Percentiles rank a stretch among this genome's conserved stretches.
These are phyloP conservation scores for Tenualosa ilisha DNA, from an alignment of 2,797 vertebrate genomes.

Conservation along the genomic window DNA sequence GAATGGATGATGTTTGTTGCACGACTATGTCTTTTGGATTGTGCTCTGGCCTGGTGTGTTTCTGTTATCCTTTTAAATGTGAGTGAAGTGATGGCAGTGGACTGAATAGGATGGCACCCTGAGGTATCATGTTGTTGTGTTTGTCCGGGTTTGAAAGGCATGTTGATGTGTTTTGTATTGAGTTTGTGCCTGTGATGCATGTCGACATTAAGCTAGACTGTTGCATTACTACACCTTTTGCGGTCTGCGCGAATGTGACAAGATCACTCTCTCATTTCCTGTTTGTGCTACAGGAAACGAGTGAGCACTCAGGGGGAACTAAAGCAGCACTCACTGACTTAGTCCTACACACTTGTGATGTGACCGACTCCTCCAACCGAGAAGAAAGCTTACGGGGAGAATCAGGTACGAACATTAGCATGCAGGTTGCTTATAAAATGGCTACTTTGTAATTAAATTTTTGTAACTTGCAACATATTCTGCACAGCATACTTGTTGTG, in stretches of 20 bases:
- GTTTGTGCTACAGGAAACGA: conserved; percentile 91
- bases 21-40: conserved; percentile 34
- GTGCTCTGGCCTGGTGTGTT: conserved; percentile 9
- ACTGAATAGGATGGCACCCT: conserved; percentile 17
- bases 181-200: conserved; percentile 50
- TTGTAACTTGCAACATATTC: background rate
- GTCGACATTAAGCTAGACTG: conserved; percentile 50
- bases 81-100: conserved; percentile 1
- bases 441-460: background rate
- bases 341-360: conserved; percentile 45
- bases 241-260: conserved; percentile 63
- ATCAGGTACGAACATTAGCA: conserved; percentile 56
- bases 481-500: background rate
- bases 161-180: conserved; percentile 46
- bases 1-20: conserved; percentile 44
- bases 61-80: conserved; percentile 17
- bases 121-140: conserved; percentile 31
- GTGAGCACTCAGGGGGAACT: conserved; percentile 69
- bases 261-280: conserved; percentile 79
- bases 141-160: conserved; percentile 35
- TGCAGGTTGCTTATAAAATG: background rate
- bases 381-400: conserved; percentile 37
- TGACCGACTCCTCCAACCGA: conserved; percentile 46
- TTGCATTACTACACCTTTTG: conserved; percentile 63
- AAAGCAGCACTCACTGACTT: conserved; percentile 56